These are phyloP conservation scores for Hystrix cristata DNA, from an alignment of 2,113 vertebrate species.

Conservation along the genomic window DNA sequence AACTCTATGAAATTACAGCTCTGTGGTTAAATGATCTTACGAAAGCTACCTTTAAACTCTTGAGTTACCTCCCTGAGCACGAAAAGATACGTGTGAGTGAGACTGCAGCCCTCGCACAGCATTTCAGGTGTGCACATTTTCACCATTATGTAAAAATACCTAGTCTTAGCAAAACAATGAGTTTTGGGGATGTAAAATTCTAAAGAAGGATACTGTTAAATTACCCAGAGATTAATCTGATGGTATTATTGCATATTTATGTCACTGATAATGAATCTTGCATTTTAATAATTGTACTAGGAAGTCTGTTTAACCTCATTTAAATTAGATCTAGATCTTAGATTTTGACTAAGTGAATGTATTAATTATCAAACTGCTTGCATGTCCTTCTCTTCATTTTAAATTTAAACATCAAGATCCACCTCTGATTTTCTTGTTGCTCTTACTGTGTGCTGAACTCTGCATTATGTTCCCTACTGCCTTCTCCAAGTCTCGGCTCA, in stretches of 20 bases:
- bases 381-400: background rate
- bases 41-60: constrained; percentile 77
- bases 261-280: background rate
- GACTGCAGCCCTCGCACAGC: background rate
- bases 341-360: background rate
- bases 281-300: background rate
- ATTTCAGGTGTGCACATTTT: constrained; percentile 18
- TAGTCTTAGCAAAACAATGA: constrained; percentile 54
- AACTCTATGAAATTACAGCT: constrained; percentile 82
- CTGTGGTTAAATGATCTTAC: constrained; percentile 80
- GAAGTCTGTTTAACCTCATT: background rate
- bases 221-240: background rate
- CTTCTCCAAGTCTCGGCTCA: background rate
- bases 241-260: background rate
- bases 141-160: constrained; percentile 63
- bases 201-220: constrained; percentile 16
- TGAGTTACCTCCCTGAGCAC: constrained; percentile 71
- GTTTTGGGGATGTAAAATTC: constrained; percentile 38
- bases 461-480: background rate
- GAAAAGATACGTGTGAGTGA: constrained; percentile 56
- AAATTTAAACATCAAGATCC: background rate
- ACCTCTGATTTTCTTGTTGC: background rate
- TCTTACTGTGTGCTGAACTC: background rate
- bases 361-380: background rate
- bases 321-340: constrained; percentile 1